phyloP scores from a whole-genome alignment of 2,888 invertebrate species.

The Eurytoma californica region DNA sequence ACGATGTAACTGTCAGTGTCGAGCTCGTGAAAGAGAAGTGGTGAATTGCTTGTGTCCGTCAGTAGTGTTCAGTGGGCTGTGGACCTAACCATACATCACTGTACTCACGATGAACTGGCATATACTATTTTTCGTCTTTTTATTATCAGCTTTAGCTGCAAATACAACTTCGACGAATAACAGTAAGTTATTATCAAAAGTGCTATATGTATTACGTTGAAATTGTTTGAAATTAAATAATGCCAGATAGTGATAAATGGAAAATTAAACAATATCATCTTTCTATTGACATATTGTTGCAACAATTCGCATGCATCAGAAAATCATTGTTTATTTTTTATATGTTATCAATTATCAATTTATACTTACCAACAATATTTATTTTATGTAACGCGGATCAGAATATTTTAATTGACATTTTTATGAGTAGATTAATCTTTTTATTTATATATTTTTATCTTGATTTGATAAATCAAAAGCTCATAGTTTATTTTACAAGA shows the following conservation, averaged over 20 bases:
- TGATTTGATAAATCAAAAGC: neutral
- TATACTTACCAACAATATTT: too few relatives aligned
- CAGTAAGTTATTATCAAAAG: slow-evolving; percentile 24
- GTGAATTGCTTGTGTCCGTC: slow-evolving; percentile 51
- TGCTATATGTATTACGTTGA: too few relatives aligned
- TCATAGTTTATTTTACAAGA: neutral
- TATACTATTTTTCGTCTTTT: slow-evolving; percentile 40
- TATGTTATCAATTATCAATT: too few relatives aligned
- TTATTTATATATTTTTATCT: neutral
- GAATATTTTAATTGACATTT: too few relatives aligned
- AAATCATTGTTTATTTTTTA: too few relatives aligned
- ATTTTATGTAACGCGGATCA: too few relatives aligned
- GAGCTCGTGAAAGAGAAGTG: slow-evolving; percentile 48
- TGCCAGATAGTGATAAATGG: neutral
- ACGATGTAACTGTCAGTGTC: slow-evolving; percentile 40
- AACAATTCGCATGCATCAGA: too few relatives aligned
- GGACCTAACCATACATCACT: slow-evolving; percentile 20
- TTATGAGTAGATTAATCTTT: neutral
- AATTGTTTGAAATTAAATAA: neutral
- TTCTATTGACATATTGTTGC: too few relatives aligned
- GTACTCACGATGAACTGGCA: slow-evolving; percentile 33
- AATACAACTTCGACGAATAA: neutral
- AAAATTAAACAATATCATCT: neutral
- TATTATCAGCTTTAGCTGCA: neutral
- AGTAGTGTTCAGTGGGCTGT: slow-evolving; percentile 43